These are phyloP conservation scores for Lasioglossum morio DNA, from an alignment of 2,888 invertebrate genomes.

Conservation along the genomic window DNA sequence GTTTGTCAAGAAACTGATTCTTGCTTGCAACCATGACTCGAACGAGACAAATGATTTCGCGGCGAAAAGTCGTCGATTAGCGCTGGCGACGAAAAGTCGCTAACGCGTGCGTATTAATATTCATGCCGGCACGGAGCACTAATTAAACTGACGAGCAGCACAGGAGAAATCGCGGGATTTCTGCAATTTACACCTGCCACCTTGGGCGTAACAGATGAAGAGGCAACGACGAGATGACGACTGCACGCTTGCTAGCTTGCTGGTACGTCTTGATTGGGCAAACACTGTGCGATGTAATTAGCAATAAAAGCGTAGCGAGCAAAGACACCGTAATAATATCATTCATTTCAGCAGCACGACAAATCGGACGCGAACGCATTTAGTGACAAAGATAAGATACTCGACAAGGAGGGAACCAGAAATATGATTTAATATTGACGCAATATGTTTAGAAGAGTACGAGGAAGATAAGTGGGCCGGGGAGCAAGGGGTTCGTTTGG, in stretches of 20 bases:
- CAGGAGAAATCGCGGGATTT: constrained; percentile 24
- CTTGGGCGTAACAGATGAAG: constrained; percentile 13
- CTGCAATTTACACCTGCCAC: constrained; percentile 52
- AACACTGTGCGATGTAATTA: neutral
- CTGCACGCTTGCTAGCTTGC: neutral
- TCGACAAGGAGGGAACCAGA: neutral
- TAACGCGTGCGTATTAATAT: constrained; percentile 45
- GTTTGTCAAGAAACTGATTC: neutral
- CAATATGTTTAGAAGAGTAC: neutral
- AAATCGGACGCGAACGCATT: neutral
- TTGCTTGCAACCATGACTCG: neutral
- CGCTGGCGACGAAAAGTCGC: constrained; percentile 22
- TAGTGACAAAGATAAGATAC: neutral
- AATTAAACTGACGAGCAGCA: constrained; percentile 45
- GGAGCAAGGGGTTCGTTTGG: neutral
- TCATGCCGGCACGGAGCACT: constrained; percentile 34
- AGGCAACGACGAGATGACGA: neutral
- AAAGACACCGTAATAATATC: neutral
- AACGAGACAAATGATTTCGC: constrained; percentile 31
- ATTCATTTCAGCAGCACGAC: neutral
- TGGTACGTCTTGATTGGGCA: neutral
- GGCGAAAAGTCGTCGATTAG: constrained; percentile 43
- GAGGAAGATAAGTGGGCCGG: neutral
- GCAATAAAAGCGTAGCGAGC: neutral
- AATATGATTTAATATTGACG: neutral